Evolutionary conservation across 2,113 vertebrate species (phyloP).

Genomic region (Abramis brama): DNA sequence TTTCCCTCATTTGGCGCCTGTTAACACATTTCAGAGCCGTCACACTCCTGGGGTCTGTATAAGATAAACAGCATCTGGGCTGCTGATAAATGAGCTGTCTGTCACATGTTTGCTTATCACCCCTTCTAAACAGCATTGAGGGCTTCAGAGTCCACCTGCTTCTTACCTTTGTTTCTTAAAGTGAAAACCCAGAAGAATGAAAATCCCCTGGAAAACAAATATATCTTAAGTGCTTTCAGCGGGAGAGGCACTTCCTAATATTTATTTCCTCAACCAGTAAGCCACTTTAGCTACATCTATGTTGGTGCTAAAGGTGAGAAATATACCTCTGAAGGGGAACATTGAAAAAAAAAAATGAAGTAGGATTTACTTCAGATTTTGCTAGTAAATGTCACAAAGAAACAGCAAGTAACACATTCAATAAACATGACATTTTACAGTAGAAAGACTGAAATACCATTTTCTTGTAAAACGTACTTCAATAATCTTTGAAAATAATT

Average conservation of each 20-base stretch:
- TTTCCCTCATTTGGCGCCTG: conserved; percentile 12
- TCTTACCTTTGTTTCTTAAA: background rate
- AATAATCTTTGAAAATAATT: background rate
- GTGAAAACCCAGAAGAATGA: background rate
- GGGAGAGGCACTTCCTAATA: background rate
- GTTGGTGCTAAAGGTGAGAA: background rate
- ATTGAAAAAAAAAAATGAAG: no score
- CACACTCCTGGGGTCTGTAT: conserved; percentile 12
- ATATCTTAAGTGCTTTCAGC: background rate
- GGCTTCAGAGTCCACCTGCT: conserved; percentile 13
- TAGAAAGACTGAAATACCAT: background rate
- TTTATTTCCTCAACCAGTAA: background rate
- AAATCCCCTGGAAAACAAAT: background rate
- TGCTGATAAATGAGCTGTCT: conserved; percentile 32
- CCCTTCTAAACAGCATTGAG: background rate
- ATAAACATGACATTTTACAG: no score
- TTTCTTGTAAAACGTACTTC: background rate
- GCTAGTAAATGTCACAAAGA: no score
- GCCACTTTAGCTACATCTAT: background rate
- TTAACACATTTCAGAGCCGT: conserved; percentile 36
- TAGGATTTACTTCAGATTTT: no score
- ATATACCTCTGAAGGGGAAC: background rate
- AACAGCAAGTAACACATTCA: no score
- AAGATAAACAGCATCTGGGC: conserved; percentile 50
- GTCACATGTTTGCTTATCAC: conserved; percentile 22